phyloP scores from a whole-genome alignment of 2,888 invertebrate species.

The Epirrhoe alternata region DNA sequence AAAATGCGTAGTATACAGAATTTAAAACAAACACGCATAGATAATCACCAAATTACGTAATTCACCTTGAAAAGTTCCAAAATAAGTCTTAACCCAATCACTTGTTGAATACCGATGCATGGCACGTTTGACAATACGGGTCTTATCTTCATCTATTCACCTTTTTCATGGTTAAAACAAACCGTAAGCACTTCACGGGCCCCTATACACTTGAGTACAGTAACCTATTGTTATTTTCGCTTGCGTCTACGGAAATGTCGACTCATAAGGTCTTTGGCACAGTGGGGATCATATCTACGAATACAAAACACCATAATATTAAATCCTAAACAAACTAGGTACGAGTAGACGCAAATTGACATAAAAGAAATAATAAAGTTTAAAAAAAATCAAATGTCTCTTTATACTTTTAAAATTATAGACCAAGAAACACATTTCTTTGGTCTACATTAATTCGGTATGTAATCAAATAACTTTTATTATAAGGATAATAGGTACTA shows the following conservation, averaged over 20 bases:
- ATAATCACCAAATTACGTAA: constrained; percentile 26
- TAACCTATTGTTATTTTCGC: constrained; percentile 7
- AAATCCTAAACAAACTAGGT: too few species aligned
- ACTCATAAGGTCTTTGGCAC: neutral
- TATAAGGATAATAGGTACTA: neutral
- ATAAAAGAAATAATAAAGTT: too few species aligned
- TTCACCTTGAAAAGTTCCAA: constrained; percentile 41
- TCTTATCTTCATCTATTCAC: constrained; percentile 65
- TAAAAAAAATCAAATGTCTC: too few species aligned
- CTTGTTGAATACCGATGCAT: constrained; percentile 46
- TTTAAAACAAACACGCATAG: neutral
- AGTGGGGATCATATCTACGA: neutral
- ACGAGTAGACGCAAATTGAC: too few species aligned
- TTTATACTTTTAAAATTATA: too few species aligned
- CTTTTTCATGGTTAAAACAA: constrained; percentile 50
- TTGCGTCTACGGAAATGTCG: neutral
- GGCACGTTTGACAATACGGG: constrained; percentile 66
- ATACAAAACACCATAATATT: neutral
- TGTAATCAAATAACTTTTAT: neutral
- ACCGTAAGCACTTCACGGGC: constrained; percentile 60
- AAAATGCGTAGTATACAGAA: too few species aligned
- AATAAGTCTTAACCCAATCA: constrained; percentile 43
- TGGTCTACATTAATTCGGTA: too few species aligned
- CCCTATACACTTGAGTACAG: constrained; percentile 15
- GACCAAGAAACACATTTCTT: too few species aligned